phyloP scores from a whole-genome alignment of 1,140 invertebrate species.

The Lutraria rhynchaena region DNA sequence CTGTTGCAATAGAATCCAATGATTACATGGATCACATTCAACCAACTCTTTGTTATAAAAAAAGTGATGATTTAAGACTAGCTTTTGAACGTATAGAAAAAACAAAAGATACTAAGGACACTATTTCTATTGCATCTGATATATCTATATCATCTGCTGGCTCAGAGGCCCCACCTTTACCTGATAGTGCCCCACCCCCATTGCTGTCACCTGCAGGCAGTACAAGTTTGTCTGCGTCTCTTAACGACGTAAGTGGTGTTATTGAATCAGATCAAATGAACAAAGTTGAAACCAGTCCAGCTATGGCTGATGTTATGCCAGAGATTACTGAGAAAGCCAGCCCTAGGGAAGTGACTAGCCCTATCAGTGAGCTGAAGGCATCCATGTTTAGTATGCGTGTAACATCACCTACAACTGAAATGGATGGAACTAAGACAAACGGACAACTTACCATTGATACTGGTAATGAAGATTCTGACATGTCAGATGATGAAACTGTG shows the following conservation, averaged over 20 bases:
- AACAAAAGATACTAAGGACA: constrained; percentile 48
- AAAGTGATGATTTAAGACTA: constrained; percentile 29
- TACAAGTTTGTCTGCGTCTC: not conserved
- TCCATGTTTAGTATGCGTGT: constrained; percentile 56
- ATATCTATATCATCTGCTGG: constrained; percentile 55
- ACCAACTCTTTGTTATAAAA: not conserved
- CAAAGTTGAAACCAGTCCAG: constrained; percentile 1
- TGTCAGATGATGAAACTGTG: constrained; percentile 57
- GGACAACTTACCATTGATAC: constrained; percentile 35
- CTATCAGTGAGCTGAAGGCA: constrained; percentile 43
- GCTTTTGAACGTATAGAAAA: constrained; percentile 47
- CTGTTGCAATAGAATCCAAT: constrained; percentile 1
- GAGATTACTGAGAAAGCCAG: constrained; percentile 44
- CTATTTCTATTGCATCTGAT: constrained; percentile 55
- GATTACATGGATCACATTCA: constrained; percentile 4
- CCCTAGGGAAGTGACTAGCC: constrained; percentile 45
- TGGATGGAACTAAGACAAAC: not conserved
- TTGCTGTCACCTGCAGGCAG: constrained; percentile 14
- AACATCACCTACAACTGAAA: constrained; percentile 31
- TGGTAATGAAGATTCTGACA: constrained; percentile 55
- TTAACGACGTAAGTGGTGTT: constrained; percentile 1
- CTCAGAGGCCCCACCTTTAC: constrained; percentile 65
- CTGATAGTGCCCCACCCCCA: constrained; percentile 64
- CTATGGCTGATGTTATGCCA: constrained; percentile 21
- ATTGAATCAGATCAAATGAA: not conserved